Evolutionary conservation across 2,888 invertebrate species (phyloP).

Genomic region (Andrena bucephala): DNA sequence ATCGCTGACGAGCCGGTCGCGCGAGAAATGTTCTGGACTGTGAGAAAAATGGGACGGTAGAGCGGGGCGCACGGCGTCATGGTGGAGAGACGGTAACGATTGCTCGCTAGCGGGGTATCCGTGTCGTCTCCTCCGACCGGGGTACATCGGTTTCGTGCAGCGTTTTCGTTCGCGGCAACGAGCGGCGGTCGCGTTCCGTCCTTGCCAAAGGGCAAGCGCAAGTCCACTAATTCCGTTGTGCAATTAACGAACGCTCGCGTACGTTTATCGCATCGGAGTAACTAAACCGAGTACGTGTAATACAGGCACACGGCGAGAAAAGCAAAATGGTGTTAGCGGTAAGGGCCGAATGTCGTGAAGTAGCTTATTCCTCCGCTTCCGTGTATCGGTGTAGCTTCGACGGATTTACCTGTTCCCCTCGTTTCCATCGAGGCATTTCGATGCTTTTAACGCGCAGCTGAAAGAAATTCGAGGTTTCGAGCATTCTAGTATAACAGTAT

Average conservation of each 20-base stretch:
- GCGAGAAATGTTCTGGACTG: slow-evolving; percentile 35
- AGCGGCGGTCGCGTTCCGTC: slow-evolving; percentile 18
- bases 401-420: slow-evolving; percentile 4
- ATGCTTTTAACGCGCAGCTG: slow-evolving; percentile 1
- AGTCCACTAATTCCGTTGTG: slow-evolving; percentile 43
- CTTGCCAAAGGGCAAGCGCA: slow-evolving; percentile 31
- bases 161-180: slow-evolving; percentile 24
- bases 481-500: not conserved
- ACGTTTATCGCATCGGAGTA: slow-evolving; percentile 41
- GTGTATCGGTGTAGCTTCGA: slow-evolving; percentile 35
- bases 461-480: not conserved
- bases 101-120: slow-evolving; percentile 47
- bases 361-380: slow-evolving; percentile 47
- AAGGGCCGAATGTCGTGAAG: slow-evolving; percentile 70
- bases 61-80: slow-evolving; percentile 75
- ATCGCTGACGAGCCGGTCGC: slow-evolving; percentile 14
- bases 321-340: slow-evolving; percentile 79
- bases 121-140: slow-evolving; percentile 16
- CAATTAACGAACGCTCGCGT: slow-evolving; percentile 50
- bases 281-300: slow-evolving; percentile 64
- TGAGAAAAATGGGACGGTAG: slow-evolving; percentile 57
- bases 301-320: slow-evolving; percentile 71
- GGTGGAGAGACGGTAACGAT: slow-evolving; percentile 75
- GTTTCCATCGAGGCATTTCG: not conserved
- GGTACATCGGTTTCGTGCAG: slow-evolving; percentile 30